Evolutionary conservation across 2,797 vertebrate genomes (phyloP).

Genomic region (Enteromius radiatus): DNA sequence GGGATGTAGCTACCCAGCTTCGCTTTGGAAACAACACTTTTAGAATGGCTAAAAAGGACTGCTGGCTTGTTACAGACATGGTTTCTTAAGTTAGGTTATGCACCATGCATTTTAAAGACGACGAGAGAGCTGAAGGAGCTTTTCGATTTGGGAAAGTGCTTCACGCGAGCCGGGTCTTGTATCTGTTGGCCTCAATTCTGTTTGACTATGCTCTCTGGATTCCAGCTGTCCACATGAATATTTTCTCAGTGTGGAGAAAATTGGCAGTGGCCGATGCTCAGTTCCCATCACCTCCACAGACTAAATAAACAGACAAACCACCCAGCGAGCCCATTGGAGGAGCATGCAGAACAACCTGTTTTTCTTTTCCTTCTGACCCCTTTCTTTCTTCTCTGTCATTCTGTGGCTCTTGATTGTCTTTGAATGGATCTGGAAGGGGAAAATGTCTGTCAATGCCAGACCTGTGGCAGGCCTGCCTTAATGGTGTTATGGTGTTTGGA

Average conservation of each 20-base stretch:
- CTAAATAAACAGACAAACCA: slow-evolving; percentile 80
- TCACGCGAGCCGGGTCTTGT: slow-evolving; percentile 67
- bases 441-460: slow-evolving; percentile 27
- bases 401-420: slow-evolving; percentile 32
- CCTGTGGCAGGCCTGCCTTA: slow-evolving; percentile 5
- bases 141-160: slow-evolving; percentile 61
- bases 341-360: slow-evolving; percentile 48
- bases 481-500: slow-evolving; percentile 19
- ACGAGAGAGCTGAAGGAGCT: not conserved
- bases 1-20: not conserved
- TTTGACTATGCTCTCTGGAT: slow-evolving; percentile 70
- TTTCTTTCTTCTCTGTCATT: slow-evolving; percentile 28
- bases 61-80: not conserved
- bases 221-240: slow-evolving; percentile 74
- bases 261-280: slow-evolving; percentile 68
- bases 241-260: slow-evolving; percentile 80
- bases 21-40: not conserved
- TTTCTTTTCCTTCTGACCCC: slow-evolving; percentile 42
- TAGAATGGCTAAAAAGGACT: not conserved
- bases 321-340: slow-evolving; percentile 69
- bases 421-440: slow-evolving; percentile 40
- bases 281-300: slow-evolving; percentile 76
- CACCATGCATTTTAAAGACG: slow-evolving; percentile 2
- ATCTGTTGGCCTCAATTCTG: slow-evolving; percentile 75
- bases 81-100: not conserved